Percentiles rank a stretch among this genome's conserved stretches.
Conservation (phyloP, 2,113 vertebrate species). For the Paratilapia polleni region DNA sequence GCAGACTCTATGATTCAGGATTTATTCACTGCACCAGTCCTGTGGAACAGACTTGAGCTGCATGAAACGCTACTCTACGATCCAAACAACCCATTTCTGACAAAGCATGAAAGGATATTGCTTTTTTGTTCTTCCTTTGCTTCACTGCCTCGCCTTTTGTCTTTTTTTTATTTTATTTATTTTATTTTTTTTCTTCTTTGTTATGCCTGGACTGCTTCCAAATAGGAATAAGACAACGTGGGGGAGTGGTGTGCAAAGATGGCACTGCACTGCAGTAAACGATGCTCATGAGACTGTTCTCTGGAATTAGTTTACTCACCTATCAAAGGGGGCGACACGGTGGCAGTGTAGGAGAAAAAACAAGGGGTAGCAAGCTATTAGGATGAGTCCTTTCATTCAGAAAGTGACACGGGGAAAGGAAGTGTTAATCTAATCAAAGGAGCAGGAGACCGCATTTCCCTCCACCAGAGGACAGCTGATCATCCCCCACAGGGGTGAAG, state of each 20-base stretch:
- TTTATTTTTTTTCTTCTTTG: slow-evolving; percentile 71
- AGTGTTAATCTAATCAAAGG: slow-evolving; percentile 28
- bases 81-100: slow-evolving; percentile 68
- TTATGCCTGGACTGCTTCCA: slow-evolving; percentile 89
- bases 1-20: slow-evolving; percentile 53
- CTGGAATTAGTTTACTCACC: slow-evolving; percentile 59
- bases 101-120: slow-evolving; percentile 90
- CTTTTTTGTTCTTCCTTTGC: slow-evolving; percentile 91
- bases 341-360: background rate
- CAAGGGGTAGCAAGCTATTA: slow-evolving; percentile 28
- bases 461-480: slow-evolving; percentile 50
- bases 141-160: slow-evolving; percentile 88
- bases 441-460: slow-evolving; percentile 36
- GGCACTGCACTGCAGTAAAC: slow-evolving; percentile 56
- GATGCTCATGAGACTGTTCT: slow-evolving; percentile 49
- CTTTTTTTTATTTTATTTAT: slow-evolving; percentile 75
- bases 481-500: slow-evolving; percentile 14
- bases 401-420: slow-evolving; percentile 11
- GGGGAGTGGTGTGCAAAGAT: slow-evolving; percentile 39
- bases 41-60: slow-evolving; percentile 51
- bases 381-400: slow-evolving; percentile 24
- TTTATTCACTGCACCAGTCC: slow-evolving; percentile 60
- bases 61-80: slow-evolving; percentile 48
- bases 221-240: slow-evolving; percentile 47
- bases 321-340: slow-evolving; percentile 24